Evolutionary conservation across 2,888 invertebrate species (phyloP).

Genomic region (Meteorus cinctellus): DNA sequence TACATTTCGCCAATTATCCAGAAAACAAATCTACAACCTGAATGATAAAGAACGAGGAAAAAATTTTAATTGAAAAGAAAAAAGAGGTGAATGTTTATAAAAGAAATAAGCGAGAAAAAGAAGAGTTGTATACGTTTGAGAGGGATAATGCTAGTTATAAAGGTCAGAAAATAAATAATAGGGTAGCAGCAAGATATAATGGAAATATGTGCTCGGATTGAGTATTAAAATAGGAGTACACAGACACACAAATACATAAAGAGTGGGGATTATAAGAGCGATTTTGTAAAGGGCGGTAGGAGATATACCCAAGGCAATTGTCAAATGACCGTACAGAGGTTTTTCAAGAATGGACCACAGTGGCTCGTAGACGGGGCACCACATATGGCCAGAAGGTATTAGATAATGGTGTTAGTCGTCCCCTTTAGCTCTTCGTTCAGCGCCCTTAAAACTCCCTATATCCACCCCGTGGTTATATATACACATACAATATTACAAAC

Average conservation of each 20-base stretch:
- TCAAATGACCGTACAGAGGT: constrained; percentile 57
- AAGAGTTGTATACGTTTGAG: not conserved
- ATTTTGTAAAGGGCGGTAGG: constrained; percentile 10
- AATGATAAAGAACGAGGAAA: too few species aligned
- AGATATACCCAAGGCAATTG: constrained; percentile 39
- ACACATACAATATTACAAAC: not conserved
- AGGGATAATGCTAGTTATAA: not conserved
- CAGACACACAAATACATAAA: constrained; percentile 36
- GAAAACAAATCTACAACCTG: too few species aligned
- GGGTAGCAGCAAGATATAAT: constrained; percentile 27
- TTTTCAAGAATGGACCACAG: constrained; percentile 58
- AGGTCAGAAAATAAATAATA: constrained; percentile 37
- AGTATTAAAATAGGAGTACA: not conserved
- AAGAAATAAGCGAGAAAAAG: not conserved
- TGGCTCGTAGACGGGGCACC: constrained; percentile 68
- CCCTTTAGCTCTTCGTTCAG: constrained; percentile 33
- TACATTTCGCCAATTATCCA: too few species aligned
- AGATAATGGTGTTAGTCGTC: constrained; percentile 45
- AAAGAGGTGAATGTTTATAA: too few species aligned
- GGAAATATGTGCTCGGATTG: not conserved
- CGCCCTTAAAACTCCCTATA: constrained; percentile 42
- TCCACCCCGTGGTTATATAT: not conserved
- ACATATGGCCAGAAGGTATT: constrained; percentile 66
- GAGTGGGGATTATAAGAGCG: constrained; percentile 36
- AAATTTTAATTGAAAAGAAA: too few species aligned